Evolutionary conservation across 2,797 vertebrate species (phyloP).

Genomic region (Lerista edwardsae): DNA sequence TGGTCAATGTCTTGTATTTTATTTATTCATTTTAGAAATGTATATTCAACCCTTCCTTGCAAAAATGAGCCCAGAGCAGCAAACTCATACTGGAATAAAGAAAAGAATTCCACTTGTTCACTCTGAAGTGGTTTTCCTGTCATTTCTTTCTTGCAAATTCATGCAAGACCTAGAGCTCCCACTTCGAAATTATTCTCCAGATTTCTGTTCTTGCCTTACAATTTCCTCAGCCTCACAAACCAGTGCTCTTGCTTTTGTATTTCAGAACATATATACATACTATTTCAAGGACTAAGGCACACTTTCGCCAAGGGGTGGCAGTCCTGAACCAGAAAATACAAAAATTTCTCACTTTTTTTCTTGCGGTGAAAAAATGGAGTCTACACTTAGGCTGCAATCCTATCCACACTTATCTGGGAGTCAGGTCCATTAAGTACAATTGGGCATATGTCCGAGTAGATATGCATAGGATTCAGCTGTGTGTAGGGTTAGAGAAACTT

Average conservation of each 20-base stretch:
- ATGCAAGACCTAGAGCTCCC: not conserved
- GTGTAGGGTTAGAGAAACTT: not conserved
- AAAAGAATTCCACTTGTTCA: not conserved
- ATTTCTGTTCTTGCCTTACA: not conserved
- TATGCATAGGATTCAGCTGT: too few species aligned
- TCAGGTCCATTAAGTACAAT: too few species aligned
- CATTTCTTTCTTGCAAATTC: not conserved
- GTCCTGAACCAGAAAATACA: not conserved
- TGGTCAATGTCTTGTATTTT: not conserved
- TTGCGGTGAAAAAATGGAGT: not conserved
- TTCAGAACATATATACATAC: not conserved
- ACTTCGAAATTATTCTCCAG: not conserved
- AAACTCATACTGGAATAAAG: too few species aligned
- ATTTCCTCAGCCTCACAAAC: not conserved
- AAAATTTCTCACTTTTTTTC: rapidly evolving
- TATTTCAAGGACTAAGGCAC: not conserved
- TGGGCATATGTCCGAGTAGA: too few species aligned
- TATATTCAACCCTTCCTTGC: too few species aligned
- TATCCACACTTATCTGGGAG: too few species aligned
- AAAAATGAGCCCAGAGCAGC: too few species aligned
- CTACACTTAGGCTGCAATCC: too few species aligned
- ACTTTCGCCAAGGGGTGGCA: not conserved
- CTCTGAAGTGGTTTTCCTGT: not conserved
- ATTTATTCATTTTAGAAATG: too few species aligned
- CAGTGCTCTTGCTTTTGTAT: not conserved